Evolutionary conservation across 2,888 invertebrate genomes (phyloP).

Genomic region (Ormyrus nitidulus): DNA sequence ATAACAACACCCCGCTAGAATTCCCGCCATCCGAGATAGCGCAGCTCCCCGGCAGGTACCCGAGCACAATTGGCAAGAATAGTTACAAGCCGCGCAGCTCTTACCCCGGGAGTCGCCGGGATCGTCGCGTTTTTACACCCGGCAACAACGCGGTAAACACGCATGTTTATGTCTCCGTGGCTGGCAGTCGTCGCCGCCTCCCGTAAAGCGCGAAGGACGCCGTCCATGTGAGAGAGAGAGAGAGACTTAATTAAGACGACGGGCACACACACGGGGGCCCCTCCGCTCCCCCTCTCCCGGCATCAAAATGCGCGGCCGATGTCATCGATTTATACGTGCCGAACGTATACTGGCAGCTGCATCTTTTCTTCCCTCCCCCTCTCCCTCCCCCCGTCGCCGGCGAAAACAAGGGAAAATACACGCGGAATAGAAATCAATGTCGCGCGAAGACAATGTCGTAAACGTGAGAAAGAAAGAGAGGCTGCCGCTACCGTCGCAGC

Average conservation of each 20-base stretch:
- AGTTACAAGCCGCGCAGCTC: too few relatives aligned
- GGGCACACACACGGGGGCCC: background rate
- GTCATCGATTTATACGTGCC: slow-evolving; percentile 31
- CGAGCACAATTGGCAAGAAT: too few relatives aligned
- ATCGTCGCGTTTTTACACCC: slow-evolving; percentile 38
- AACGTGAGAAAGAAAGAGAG: background rate
- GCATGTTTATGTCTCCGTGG: slow-evolving; percentile 44
- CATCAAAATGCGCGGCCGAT: slow-evolving; percentile 19
- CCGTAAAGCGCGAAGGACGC: slow-evolving; percentile 45
- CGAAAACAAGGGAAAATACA: slow-evolving; percentile 8
- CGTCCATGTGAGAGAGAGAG: background rate
- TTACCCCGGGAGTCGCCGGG: too few relatives aligned
- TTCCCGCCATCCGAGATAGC: too few relatives aligned
- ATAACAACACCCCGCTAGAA: too few relatives aligned
- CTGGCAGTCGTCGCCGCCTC: background rate
- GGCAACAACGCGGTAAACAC: slow-evolving; percentile 48
- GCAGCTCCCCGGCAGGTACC: too few relatives aligned
- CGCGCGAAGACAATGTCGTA: background rate
- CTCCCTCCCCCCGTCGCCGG: background rate
- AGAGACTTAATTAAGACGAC: slow-evolving; percentile 49
- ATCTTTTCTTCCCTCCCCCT: background rate
- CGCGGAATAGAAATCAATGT: slow-evolving; percentile 44
- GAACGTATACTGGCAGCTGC: background rate
- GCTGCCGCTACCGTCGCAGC: slow-evolving; percentile 8
- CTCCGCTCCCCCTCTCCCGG: background rate